phyloP scores from a whole-genome alignment of 2,888 invertebrate genomes.

The Xestia rhomboidea region DNA sequence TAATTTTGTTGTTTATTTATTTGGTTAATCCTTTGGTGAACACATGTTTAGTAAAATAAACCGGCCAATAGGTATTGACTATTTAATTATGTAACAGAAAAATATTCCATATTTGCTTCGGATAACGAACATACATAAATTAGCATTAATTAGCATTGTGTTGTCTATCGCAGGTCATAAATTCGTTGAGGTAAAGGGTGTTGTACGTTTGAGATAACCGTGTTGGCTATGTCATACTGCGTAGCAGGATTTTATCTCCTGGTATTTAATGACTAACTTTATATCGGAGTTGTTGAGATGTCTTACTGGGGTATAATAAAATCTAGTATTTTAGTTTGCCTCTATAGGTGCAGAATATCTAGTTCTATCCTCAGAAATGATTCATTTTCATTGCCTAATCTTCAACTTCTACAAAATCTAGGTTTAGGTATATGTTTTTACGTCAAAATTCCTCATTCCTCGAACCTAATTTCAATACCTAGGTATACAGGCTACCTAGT shows the following conservation, averaged over 20 bases:
- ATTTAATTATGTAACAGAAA: conserved; percentile 46
- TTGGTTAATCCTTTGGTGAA: conserved; percentile 40
- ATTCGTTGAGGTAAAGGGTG: conserved; percentile 15
- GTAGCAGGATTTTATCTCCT: conserved; percentile 19
- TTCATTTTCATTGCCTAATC: not conserved
- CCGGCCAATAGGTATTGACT: conserved; percentile 5
- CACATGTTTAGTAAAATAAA: conserved; percentile 22
- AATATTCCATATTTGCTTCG: conserved; percentile 22
- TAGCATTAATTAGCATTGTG: not conserved
- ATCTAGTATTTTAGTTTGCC: not conserved
- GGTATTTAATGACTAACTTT: conserved; percentile 3
- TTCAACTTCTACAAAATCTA: conserved; percentile 10
- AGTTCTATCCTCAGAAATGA: not conserved
- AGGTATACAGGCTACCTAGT: not conserved
- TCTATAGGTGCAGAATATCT: not conserved
- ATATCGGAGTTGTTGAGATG: not conserved
- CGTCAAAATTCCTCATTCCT: conserved; percentile 13
- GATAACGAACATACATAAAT: conserved; percentile 2
- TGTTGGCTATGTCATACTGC: conserved; percentile 20
- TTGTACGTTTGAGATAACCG: conserved; percentile 24
- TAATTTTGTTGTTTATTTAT: conserved; percentile 44
- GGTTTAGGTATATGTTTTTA: conserved; percentile 2
- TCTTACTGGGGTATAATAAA: not conserved
- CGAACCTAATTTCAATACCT: not conserved
- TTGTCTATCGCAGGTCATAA: conserved; percentile 28